Base-by-base conservation (phyloP, 2,797 vertebrate species). In the Loris lydekkerianus region DNA sequence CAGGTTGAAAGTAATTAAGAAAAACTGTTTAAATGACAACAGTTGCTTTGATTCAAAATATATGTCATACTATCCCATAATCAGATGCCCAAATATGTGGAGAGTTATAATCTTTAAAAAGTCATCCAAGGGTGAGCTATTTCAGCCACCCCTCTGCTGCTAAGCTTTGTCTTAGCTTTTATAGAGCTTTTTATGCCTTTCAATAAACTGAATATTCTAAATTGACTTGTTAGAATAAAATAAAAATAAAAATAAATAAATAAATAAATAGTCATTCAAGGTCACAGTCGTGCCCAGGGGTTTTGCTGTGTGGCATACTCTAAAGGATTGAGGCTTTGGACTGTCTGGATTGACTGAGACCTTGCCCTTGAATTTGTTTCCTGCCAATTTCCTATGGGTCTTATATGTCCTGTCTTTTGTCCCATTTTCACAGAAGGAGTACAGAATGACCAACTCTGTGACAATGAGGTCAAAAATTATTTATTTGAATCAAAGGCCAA, bases 11-110 rank as follows among this genome's bases (percentile, higher is more conserved):
- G 21, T n/a, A 83, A 93, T 1, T 86, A 65, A 89, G 65, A 83
- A 95, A 73, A 84, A 13, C 29, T 46, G 23, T 69, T 81, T 60
- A 84, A 89, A 85, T 43, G 20, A 10, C 43, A 53, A 4, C 5
- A 46, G 4, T 70, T 77, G 18, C 40, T 94, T 75, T 93, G 21
- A 87, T 96, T 81, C 53, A 65, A 10, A 91, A 80, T 86, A 67
- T 80, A 49, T 31, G 14, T 58, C 15, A 61, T 25, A 65, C 11
- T 56, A 34, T 70, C 75, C 25, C 46, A 85, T 61, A 58, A 73
- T 20, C 18, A 77, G 34, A 29, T 73, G 83, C 56, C 70, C 20
- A 43, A 49, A 63, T 20, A 95, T 40, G 2, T 31, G 90, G 60
- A 85, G 89, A 72, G 29, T 60, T 85, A 15, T 8, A 58, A 58